phyloP scores from a whole-genome alignment of 2,113 vertebrate species.

The Chaetops frenatus region DNA sequence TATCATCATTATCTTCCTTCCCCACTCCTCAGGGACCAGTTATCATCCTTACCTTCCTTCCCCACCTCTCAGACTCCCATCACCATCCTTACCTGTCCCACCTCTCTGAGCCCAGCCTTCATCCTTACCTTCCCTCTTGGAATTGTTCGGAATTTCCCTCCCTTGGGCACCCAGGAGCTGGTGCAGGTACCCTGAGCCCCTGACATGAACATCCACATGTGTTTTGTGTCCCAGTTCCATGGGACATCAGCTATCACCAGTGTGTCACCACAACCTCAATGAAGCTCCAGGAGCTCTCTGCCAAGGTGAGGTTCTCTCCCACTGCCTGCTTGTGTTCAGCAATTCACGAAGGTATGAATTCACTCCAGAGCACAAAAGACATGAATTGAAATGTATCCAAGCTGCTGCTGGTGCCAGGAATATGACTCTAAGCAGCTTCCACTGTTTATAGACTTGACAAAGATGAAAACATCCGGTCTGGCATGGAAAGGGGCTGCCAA shows the following conservation, averaged over 20 bases:
- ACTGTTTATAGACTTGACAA: not conserved
- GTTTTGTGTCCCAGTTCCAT: rapidly evolving
- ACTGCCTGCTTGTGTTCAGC: not conserved
- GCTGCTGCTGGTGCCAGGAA: not conserved
- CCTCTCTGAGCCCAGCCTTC: no score
- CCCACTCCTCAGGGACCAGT: not conserved
- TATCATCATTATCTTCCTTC: not conserved
- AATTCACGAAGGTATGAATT: not conserved
- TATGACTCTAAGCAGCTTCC: not conserved
- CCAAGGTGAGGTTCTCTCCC: not conserved
- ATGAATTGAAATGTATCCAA: not conserved
- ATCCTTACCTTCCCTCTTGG: not conserved
- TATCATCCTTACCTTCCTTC: not conserved
- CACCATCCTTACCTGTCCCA: no score
- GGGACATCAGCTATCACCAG: not conserved
- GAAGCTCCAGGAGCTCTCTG: not conserved
- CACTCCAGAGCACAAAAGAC: not conserved
- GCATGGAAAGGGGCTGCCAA: not conserved
- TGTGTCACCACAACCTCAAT: rapidly evolving
- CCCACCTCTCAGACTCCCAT: not conserved
- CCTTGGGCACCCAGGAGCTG: not conserved
- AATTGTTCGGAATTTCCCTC: not conserved
- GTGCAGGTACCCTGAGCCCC: not conserved
- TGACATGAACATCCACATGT: rapidly evolving
- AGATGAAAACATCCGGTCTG: not conserved